Evolutionary conservation across 2,113 vertebrate genomes (phyloP).

Genomic region (Papio anubis): DNA sequence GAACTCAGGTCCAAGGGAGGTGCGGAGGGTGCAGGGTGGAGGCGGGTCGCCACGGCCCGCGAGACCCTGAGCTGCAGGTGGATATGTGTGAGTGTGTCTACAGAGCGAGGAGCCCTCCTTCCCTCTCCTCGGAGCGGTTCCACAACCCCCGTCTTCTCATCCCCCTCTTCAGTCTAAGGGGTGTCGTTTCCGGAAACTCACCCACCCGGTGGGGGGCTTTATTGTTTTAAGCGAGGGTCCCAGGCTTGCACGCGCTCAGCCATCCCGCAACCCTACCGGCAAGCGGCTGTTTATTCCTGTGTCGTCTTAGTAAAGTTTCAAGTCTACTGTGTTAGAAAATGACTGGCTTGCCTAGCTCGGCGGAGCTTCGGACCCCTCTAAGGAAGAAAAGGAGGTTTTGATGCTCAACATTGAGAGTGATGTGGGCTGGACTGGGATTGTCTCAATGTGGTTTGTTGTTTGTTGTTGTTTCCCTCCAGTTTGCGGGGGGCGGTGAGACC

Average conservation of each 20-base stretch:
- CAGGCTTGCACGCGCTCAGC: not conserved
- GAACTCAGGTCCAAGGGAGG: not conserved
- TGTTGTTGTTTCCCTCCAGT: not conserved
- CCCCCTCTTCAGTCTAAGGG: conserved; percentile 22
- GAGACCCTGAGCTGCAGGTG: conserved; percentile 70
- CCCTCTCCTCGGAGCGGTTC: not conserved
- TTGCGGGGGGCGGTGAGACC: not conserved
- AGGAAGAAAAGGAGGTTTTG: conserved; percentile 34
- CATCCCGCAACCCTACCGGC: not conserved
- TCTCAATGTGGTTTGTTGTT: not conserved
- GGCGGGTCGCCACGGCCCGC: not conserved
- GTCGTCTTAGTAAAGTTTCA: conserved; percentile 72
- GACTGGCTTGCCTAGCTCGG: conserved; percentile 39
- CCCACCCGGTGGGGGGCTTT: not conserved
- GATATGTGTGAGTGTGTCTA: conserved; percentile 58
- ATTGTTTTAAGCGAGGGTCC: conserved; percentile 17
- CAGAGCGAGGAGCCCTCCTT: conserved; percentile 13
- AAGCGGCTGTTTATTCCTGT: conserved; percentile 32
- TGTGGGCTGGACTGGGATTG: conserved; percentile 4
- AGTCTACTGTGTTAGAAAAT: conserved; percentile 48
- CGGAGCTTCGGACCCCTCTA: conserved; percentile 32
- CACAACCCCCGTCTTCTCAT: not conserved
- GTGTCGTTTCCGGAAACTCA: not conserved
- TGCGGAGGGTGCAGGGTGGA: conserved; percentile 21
- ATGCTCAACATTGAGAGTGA: not conserved